These are phyloP conservation scores for Thyatira batis DNA, from an alignment of 2,888 invertebrate species.

Conservation along the genomic window DNA sequence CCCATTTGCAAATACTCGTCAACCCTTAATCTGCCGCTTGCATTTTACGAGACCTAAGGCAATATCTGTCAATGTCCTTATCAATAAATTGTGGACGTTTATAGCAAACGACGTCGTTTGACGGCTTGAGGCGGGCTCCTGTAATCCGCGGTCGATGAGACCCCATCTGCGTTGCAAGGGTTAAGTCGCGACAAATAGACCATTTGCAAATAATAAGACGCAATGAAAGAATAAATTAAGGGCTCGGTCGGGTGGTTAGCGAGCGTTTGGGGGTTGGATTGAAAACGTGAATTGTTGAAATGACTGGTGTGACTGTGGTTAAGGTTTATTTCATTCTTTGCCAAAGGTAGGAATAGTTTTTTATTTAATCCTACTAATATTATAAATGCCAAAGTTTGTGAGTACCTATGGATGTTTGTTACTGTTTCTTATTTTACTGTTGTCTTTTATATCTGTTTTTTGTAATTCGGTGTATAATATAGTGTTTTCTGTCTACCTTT, in stretches of 20 bases:
- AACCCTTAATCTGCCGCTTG: conserved; percentile 77
- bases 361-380: too few species aligned
- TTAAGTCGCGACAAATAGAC: conserved; percentile 81
- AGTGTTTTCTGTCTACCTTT: too few species aligned
- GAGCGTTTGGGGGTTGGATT: conserved; percentile 31
- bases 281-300: conserved; percentile 11
- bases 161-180: conserved; percentile 79
- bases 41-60: conserved; percentile 76
- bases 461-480: too few species aligned
- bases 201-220: conserved; percentile 83
- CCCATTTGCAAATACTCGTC: conserved; percentile 75
- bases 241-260: conserved; percentile 36
- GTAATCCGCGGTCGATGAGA: conserved; percentile 74
- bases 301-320: background rate
- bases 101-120: conserved; percentile 77
- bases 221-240: conserved; percentile 82
- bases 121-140: conserved; percentile 68
- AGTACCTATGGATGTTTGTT: too few species aligned
- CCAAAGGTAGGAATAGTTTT: too few species aligned
- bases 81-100: conserved; percentile 80
- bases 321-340: too few species aligned
- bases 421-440: too few species aligned
- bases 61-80: conserved; percentile 82
- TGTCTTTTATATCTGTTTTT: too few species aligned
- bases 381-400: too few species aligned